Evolutionary conservation across 1,140 invertebrate species (phyloP).

Genomic region (Papilio glaucus): DNA sequence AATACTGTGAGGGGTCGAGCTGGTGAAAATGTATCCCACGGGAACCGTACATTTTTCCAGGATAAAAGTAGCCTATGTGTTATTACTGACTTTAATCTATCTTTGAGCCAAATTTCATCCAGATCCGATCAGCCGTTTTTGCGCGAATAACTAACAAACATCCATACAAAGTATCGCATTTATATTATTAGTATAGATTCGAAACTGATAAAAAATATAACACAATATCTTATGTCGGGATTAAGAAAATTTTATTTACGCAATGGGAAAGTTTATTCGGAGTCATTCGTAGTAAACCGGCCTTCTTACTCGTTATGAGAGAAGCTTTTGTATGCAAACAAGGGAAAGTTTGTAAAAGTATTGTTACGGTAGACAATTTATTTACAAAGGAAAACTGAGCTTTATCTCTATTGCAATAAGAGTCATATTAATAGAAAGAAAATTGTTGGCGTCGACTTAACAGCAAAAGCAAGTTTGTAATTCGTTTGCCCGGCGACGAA

Average conservation of each 20-base stretch:
- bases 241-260: background rate
- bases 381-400: slow-evolving; percentile 39
- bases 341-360: slow-evolving; percentile 23
- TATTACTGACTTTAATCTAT: too few species aligned
- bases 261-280: slow-evolving; percentile 25
- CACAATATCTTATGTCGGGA: too few species aligned
- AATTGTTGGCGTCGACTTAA: slow-evolving; percentile 30
- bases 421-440: slow-evolving; percentile 22
- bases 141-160: too few species aligned
- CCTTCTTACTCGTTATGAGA: slow-evolving; percentile 46
- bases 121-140: too few species aligned
- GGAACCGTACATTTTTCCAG: too few species aligned
- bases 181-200: too few species aligned
- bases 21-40: too few species aligned
- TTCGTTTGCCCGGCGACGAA: slow-evolving; percentile 47
- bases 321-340: slow-evolving; percentile 50
- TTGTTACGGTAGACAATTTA: slow-evolving; percentile 30
- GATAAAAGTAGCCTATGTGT: too few species aligned
- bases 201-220: too few species aligned
- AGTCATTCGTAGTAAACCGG: slow-evolving; percentile 47
- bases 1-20: too few species aligned
- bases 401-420: slow-evolving; percentile 30
- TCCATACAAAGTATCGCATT: too few species aligned
- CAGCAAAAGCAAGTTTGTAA: slow-evolving; percentile 46
- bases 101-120: too few species aligned